Evolutionary conservation across 2,113 vertebrate species (phyloP), one percentile per base, ranked within the genome.

Genomic region (Thermophis baileyi): DNA sequence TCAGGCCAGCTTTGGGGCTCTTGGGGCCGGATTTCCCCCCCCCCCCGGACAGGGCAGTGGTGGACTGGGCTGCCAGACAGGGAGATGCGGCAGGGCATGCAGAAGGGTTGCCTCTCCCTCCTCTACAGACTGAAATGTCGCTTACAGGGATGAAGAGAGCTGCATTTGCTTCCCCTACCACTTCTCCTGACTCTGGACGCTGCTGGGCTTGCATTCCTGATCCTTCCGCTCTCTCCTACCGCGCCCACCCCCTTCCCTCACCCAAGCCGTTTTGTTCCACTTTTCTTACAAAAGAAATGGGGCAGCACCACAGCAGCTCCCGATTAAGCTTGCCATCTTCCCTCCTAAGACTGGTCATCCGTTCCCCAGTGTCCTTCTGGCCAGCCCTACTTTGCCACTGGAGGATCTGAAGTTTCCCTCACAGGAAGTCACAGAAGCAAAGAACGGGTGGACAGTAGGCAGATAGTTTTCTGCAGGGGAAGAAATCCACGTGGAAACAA

Each of bases 221-320:
- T 5, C 12, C 8, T 18, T 47, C 20, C 0, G 8, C 46, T 27
- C 12, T 49, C 25, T 16, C 30, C 35, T 8, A 3, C 44, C 3
- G 0, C 22, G n/a, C n/a, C n/a, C n/a, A n/a, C 9, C 10, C 10
- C 1, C 22, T 16, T 27, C 46, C 24, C 47, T 14, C 69, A 0
- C n/a, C n/a, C 2, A 1, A 0, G 16, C 35, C 6, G 0, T 6
- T 20, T 81, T 81, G 6, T 8, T 40, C 69, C 69, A 81, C 69
- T 81, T 1, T 81, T 81, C 69, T 40, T 81, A 3, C 35, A 18
- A 81, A 40, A 40, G 16, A 3, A 81, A 81, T 63, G 16, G n/a
- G 69, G n/a, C 5, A 35, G 63, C 63, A 74, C 6, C 63, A 74
- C 69, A 74, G 69, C 14, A 6, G 5, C 69, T 35, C 6, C 69